Percentiles rank a stretch among this genome's conserved stretches.
Evolutionary conservation across 2,113 vertebrate species (phyloP).

Genomic region (Pleuronectes platessa): DNA sequence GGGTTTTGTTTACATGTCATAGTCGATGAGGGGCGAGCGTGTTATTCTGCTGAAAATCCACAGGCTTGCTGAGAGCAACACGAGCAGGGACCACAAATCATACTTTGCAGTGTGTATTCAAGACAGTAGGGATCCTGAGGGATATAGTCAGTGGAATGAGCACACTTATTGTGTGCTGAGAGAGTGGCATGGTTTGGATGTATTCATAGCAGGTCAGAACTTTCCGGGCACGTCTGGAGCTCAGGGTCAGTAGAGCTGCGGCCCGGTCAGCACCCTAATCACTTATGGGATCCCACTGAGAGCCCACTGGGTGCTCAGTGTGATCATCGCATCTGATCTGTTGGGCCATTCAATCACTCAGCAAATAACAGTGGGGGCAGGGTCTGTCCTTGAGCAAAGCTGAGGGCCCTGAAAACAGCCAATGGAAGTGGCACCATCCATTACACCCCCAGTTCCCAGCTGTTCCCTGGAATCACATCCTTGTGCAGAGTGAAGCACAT

Average conservation of each 20-base stretch:
- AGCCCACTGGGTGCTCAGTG: slow-evolving; percentile 43
- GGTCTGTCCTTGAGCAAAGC: slow-evolving; percentile 64
- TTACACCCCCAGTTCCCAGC: slow-evolving; percentile 49
- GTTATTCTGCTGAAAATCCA: slow-evolving; percentile 3
- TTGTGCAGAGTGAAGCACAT: slow-evolving; percentile 9
- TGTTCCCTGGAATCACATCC: slow-evolving; percentile 49
- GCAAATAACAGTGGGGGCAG: slow-evolving; percentile 32
- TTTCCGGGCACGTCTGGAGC: slow-evolving; percentile 38
- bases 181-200: slow-evolving; percentile 36
- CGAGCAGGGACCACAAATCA: slow-evolving; percentile 59
- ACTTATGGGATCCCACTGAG: slow-evolving; percentile 55
- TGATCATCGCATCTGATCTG: slow-evolving; percentile 63
- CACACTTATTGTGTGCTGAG: slow-evolving; percentile 54
- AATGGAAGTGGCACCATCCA: slow-evolving; percentile 13
- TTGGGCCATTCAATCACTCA: slow-evolving; percentile 73
- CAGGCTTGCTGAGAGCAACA: slow-evolving; percentile 22
- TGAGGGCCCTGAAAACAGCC: slow-evolving; percentile 55
- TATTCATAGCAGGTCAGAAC: slow-evolving; percentile 44
- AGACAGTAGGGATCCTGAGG: slow-evolving; percentile 40
- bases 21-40: slow-evolving; percentile 37
- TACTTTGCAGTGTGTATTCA: slow-evolving; percentile 43
- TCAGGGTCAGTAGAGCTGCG: slow-evolving; percentile 56
- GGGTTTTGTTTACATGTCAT: slow-evolving; percentile 41
- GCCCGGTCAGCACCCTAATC: slow-evolving; percentile 65
- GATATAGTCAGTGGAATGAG: slow-evolving; percentile 47